Conservation (phyloP, 2,113 vertebrate species). For the Melanerpes aurifrons region DNA sequence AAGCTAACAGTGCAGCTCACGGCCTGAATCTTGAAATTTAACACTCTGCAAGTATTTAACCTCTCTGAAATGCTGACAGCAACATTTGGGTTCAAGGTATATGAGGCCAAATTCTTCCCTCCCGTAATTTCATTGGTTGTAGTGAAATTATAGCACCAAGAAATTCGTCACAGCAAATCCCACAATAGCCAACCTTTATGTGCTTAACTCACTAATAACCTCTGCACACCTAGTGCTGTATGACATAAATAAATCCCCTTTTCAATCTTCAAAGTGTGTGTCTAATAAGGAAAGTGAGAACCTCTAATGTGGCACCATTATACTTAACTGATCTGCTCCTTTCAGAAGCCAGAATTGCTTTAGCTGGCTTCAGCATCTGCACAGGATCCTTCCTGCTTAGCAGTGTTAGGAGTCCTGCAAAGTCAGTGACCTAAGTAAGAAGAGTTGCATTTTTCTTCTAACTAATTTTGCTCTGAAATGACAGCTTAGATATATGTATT, state of each 20-base stretch:
- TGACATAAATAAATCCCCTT: conserved; percentile 40
- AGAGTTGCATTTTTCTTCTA: background rate
- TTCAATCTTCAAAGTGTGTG: background rate
- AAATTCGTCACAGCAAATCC: background rate
- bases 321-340: background rate
- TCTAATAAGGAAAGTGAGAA: conserved; percentile 18
- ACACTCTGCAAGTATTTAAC: conserved; percentile 4
- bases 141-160: background rate
- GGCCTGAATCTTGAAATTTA: conserved; percentile 16
- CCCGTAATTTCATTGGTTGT: background rate
- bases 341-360: background rate
- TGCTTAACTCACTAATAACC: conserved; percentile 14
- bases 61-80: conserved; percentile 28
- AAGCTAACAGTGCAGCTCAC: background rate
- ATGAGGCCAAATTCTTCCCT: conserved; percentile 18
- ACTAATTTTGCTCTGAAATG: background rate
- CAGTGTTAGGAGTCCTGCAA: background rate
- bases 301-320: background rate
- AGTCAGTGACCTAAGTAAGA: background rate
- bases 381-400: background rate
- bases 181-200: background rate
- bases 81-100: conserved; percentile 22
- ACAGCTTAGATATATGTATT: background rate
- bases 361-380: background rate
- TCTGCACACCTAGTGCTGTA: background rate